Percentiles rank a stretch among this genome's conserved stretches.
phyloP scores from a whole-genome alignment of 2,797 vertebrate species.

The Parauchenoglanis punctatus region DNA sequence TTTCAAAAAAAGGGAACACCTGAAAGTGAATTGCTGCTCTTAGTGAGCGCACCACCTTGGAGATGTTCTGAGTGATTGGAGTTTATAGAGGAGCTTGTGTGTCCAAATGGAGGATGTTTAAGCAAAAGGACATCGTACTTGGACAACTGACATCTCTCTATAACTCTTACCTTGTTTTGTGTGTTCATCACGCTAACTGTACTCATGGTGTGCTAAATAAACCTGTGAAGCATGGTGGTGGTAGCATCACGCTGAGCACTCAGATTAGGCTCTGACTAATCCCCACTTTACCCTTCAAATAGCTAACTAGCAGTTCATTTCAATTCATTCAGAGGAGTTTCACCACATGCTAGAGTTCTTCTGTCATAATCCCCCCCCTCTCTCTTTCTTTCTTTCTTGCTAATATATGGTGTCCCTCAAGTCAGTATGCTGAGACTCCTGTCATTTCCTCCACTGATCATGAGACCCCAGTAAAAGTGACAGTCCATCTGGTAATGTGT shows the following conservation, averaged over 20 bases:
- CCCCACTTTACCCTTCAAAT: not conserved
- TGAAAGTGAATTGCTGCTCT: slow-evolving; percentile 32
- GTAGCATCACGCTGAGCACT: not conserved
- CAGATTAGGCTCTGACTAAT: not conserved
- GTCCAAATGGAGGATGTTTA: slow-evolving; percentile 18
- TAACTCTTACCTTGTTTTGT: not conserved
- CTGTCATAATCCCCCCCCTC: not conserved
- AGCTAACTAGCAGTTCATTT: not conserved
- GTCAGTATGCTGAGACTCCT: not conserved
- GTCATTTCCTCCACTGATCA: slow-evolving; percentile 2
- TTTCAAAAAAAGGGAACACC: slow-evolving; percentile 8
- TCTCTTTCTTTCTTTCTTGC: not conserved
- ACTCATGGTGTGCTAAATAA: not conserved
- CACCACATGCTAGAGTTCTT: not conserved
- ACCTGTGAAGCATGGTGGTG: not conserved
- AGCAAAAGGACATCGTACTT: not conserved
- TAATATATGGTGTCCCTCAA: not conserved
- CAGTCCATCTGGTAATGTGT: slow-evolving; percentile 31
- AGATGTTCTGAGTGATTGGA: slow-evolving; percentile 24
- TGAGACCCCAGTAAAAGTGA: slow-evolving; percentile 30
- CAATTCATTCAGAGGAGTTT: not conserved
- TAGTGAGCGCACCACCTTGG: not conserved
- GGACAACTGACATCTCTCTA: not conserved
- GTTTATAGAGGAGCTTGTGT: slow-evolving; percentile 33
- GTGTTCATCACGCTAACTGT: not conserved